Evolutionary conservation across 2,113 vertebrate genomes (phyloP), one percentile per base, ranked within the genome.

Genomic region (Uria lomvia): DNA sequence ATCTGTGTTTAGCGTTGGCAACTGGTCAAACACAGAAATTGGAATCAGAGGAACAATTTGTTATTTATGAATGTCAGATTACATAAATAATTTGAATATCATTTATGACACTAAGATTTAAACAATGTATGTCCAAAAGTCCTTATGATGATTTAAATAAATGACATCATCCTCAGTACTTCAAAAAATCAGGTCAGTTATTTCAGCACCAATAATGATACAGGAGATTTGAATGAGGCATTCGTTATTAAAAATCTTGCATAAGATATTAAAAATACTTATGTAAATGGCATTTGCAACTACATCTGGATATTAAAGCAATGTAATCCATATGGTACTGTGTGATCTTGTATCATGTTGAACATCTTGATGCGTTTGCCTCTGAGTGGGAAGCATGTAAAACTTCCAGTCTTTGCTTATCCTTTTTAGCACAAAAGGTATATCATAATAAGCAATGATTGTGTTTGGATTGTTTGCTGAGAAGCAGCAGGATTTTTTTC

Each of bases 381-480:
- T 91, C 75, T 74, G 43, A 94, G n/a, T 60, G n/a, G 84, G 43
- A 96, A 66, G 3, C 23, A 27, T 75, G 67, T 59, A 93, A 96
- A 97, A 96, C 78, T 92, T 59, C 56, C 43, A 42, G 16, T 36
- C 49, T 74, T 49, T 81, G 9, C 36, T 60, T 84, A 67, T 76
- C 67, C 45, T 72, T 96, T 94, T 91, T 84, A 92, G 58, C 53
- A 83, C 47, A 82, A 93, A 95, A 96, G 9, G 12, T 82, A 49
- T 74, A 89, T 80, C 19, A 58, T 94, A 94, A 95, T 91, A 94
- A 90, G 94, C 29, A 50, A 50, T 18, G 5, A 73, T 86, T 81
- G 20, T 71, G 55, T 90, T 92, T 87, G 80, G 75, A 65, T 92
- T 92, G 43, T 97, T 97, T 97, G 70, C 89, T 82, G 75, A 88